Conservation (phyloP, 2,888 invertebrate genomes). For the Trisateles emortualis region DNA sequence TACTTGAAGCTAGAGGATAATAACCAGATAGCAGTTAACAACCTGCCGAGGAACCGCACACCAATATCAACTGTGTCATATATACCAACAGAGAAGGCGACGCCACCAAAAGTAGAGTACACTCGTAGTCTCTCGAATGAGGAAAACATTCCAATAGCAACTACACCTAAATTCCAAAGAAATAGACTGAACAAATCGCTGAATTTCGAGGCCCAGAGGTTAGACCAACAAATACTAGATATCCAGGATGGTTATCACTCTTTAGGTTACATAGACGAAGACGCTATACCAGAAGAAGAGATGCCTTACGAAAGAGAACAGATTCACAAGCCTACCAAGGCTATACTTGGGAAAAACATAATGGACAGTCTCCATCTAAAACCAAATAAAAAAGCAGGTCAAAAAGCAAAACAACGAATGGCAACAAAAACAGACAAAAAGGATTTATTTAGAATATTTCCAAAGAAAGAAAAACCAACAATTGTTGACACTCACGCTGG, state of each 20-base stretch:
- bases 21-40: constrained; percentile 82
- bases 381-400: constrained; percentile 79
- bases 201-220: constrained; percentile 78
- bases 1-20: constrained; percentile 78
- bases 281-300: constrained; percentile 55
- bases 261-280: constrained; percentile 80
- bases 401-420: constrained; percentile 79
- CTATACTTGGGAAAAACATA: constrained; percentile 79
- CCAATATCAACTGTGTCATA: constrained; percentile 82
- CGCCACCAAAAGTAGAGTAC: constrained; percentile 65
- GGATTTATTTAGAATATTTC: constrained; percentile 76
- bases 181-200: constrained; percentile 82
- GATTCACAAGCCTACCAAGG: constrained; percentile 77
- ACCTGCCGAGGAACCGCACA: constrained; percentile 82
- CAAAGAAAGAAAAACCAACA: constrained; percentile 74
- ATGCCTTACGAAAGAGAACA: constrained; percentile 57
- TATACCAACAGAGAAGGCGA: constrained; percentile 73
- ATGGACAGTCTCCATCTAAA: constrained; percentile 82
- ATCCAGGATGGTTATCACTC: constrained; percentile 83
- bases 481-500: constrained; percentile 71
- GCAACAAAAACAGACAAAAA: constrained; percentile 71
- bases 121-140: constrained; percentile 77
- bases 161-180: constrained; percentile 81
- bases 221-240: constrained; percentile 83
- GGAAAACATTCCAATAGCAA: constrained; percentile 65